These are phyloP conservation scores for Panthera leo DNA, from an alignment of 2,113 vertebrate species.

Conservation along the genomic window DNA sequence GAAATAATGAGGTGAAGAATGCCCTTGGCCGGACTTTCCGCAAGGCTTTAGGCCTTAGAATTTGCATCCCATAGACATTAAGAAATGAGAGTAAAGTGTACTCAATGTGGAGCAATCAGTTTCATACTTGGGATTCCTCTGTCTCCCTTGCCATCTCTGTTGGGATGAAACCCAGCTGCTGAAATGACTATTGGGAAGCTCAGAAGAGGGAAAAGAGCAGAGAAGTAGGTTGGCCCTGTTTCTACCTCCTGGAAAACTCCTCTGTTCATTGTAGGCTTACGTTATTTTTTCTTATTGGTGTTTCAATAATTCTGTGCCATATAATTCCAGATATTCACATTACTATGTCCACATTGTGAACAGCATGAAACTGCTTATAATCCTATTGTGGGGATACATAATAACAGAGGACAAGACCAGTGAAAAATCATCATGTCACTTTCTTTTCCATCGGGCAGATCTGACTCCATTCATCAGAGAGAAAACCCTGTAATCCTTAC, in stretches of 20 bases:
- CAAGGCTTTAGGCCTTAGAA: neutral
- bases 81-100: neutral
- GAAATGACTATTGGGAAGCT: neutral
- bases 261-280: neutral
- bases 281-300: neutral
- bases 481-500: neutral
- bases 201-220: neutral
- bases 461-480: neutral
- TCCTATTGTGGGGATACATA: neutral
- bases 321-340: neutral
- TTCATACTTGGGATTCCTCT: neutral
- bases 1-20: conserved; percentile 72
- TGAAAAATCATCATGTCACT: neutral
- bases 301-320: neutral
- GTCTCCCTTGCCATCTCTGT: neutral
- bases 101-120: neutral
- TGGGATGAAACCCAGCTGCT: neutral
- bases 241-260: neutral
- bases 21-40: conserved; percentile 14
- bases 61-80: neutral
- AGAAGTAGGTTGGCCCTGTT: neutral
- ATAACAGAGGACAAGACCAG: neutral
- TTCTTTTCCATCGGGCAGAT: neutral
- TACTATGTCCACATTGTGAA: neutral
- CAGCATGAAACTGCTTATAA: neutral